Evolutionary conservation across 1,140 invertebrate genomes (phyloP).

Genomic region (Habropoda laboriosa): DNA sequence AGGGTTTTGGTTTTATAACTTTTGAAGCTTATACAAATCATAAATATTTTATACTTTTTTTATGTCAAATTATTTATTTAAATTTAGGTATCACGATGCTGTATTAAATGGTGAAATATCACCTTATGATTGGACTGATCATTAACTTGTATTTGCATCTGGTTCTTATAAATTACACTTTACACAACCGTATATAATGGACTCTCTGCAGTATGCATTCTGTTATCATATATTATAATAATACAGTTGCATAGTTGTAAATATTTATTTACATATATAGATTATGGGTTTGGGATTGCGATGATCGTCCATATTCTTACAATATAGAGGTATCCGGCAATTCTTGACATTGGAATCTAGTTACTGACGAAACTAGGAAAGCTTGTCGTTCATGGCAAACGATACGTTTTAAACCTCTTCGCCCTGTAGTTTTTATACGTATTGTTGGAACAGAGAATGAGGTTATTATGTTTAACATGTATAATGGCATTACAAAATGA

Average conservation of each 20-base stretch:
- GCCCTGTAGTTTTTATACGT: conserved; percentile 95
- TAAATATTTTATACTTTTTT: conserved; percentile 89
- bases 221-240: background rate
- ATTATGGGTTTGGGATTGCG: conserved; percentile 98
- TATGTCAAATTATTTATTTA: conserved; percentile 85
- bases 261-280: conserved; percentile 74
- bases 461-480: conserved; percentile 80
- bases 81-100: conserved; percentile 92
- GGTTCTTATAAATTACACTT: conserved; percentile 97
- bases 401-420: conserved; percentile 88
- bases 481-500: background rate
- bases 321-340: conserved; percentile 98
- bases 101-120: conserved; percentile 96
- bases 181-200: conserved; percentile 97
- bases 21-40: conserved; percentile 93
- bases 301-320: conserved; percentile 97
- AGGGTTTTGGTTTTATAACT: conserved; percentile 96
- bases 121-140: conserved; percentile 99
- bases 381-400: conserved; percentile 96
- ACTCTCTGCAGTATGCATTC: conserved; percentile 89
- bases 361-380: conserved; percentile 90
- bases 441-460: conserved; percentile 99
- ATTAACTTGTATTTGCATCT: conserved; percentile 98
- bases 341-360: conserved; percentile 93
- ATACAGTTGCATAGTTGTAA: background rate